These are phyloP conservation scores for Orientallactaga sibirica DNA, from an alignment of 2,797 vertebrate species.

Conservation along the genomic window DNA sequence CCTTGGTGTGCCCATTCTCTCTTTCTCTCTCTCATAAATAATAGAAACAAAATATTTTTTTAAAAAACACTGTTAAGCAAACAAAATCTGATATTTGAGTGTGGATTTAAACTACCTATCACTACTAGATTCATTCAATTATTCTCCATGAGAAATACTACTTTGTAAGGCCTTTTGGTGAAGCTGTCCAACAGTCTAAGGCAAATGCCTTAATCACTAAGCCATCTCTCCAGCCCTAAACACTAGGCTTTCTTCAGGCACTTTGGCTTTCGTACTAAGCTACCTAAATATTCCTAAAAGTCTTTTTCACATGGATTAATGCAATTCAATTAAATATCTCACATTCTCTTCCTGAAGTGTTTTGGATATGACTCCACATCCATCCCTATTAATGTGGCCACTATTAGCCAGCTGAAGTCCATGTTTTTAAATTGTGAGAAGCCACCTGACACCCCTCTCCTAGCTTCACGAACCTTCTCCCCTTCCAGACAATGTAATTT, in stretches of 20 bases:
- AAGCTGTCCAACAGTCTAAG: not conserved
- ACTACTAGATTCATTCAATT: constrained; percentile 23
- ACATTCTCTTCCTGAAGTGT: constrained; percentile 17
- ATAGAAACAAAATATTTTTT: too few species aligned
- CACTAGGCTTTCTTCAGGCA: not conserved
- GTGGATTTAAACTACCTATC: not conserved
- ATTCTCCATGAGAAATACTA: not conserved
- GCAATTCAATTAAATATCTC: not conserved
- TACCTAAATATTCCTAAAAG: constrained; percentile 25
- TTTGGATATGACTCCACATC: constrained; percentile 14
- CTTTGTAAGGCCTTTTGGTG: not conserved
- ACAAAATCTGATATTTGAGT: constrained; percentile 41
- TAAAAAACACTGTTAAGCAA: not conserved
- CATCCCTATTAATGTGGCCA: not conserved
- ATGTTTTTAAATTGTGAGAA: constrained; percentile 52
- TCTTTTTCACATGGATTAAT: not conserved
- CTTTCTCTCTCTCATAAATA: too few species aligned
- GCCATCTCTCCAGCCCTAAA: not conserved
- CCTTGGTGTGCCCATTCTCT: too few species aligned
- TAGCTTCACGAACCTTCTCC: not conserved
- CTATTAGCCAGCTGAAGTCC: not conserved
- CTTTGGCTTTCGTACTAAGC: not conserved
- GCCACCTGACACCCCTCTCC: not conserved
- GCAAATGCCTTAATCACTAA: not conserved
- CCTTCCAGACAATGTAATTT: not conserved